Conservation (phyloP, 2,888 invertebrate genomes). For the Graphium colonna region DNA sequence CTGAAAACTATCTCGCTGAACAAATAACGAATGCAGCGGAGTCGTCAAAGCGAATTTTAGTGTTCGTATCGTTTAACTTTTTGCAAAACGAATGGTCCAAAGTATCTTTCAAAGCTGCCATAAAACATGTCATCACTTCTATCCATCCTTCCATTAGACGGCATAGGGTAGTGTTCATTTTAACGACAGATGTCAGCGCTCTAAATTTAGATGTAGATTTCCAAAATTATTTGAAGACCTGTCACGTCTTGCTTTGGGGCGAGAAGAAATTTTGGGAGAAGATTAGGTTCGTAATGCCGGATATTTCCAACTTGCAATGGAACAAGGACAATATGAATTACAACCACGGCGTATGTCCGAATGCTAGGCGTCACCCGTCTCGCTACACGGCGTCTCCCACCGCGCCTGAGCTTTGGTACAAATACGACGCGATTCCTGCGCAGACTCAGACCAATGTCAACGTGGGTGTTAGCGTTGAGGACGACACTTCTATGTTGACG, state of each 20-base stretch:
- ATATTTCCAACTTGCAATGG: slow-evolving; percentile 82
- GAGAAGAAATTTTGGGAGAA: slow-evolving; percentile 95
- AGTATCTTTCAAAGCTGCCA: slow-evolving; percentile 88
- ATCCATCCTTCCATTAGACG: slow-evolving; percentile 83
- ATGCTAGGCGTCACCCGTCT: slow-evolving; percentile 79
- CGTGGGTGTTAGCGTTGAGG: slow-evolving; percentile 75
- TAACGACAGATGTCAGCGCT: slow-evolving; percentile 84
- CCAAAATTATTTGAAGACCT: slow-evolving; percentile 84
- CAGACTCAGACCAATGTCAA: slow-evolving; percentile 76
- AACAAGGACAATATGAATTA: slow-evolving; percentile 79
- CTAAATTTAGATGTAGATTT: slow-evolving; percentile 88
- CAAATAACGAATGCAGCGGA: slow-evolving; percentile 82
- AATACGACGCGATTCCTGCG: slow-evolving; percentile 82
- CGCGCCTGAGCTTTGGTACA: slow-evolving; percentile 85
- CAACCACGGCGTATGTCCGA: slow-evolving; percentile 75
- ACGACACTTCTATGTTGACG: slow-evolving; percentile 81
- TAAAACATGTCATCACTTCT: slow-evolving; percentile 84
- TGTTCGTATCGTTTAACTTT: slow-evolving; percentile 90
- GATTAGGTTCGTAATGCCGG: slow-evolving; percentile 90
- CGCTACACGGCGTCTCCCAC: slow-evolving; percentile 87
- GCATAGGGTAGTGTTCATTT: slow-evolving; percentile 79
- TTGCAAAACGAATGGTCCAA: slow-evolving; percentile 91
- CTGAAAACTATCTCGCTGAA: slow-evolving; percentile 81
- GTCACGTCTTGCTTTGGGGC: slow-evolving; percentile 87
- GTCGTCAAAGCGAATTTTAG: slow-evolving; percentile 85